Evolutionary conservation across 2,888 invertebrate species (phyloP), one percentile per base, ranked within the genome.

Genomic region (Lycophotia porphyrea): DNA sequence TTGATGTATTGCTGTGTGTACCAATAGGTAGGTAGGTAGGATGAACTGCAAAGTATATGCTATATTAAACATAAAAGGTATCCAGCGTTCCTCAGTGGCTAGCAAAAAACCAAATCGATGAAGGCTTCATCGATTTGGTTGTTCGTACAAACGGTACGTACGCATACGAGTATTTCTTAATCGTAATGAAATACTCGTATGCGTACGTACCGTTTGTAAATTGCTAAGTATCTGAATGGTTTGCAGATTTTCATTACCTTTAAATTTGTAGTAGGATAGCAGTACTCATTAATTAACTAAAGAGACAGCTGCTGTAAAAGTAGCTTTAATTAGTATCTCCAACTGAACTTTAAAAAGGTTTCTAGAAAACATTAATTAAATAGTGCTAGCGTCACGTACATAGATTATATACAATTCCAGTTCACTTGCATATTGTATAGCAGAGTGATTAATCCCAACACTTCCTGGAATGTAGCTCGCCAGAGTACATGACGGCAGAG

Each of bases 371-470:
- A 7, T 55, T 39, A 55, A 39, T 44, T 55, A 1, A 47, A 31
- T 64, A 36, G 4, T 24, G 27, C 44, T 13, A 55, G 58, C 31
- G 61, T 42, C 39, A 15, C 34, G 2, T 71, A 39, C n/a, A 36
- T n/a, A 63, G 5, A 65, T 31, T n/a, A 34, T 31, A 36, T 61
- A 60, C 68, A 68, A 65, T 71, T 47, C 66, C 18, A 76, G 31
- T 67, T 81, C 44, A 65, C 64, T 85, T 65, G 78, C 36, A 81
- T 80, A 85, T 78, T 76, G 84, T 82, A 84, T 71, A n/a, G 49
- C 44, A 9, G 58, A 84, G 67, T 84, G 79, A 86, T 86, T 87
- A 86, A 86, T 86, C 68, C 74, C 64, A 68, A 77, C 69, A 73
- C 72, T 78, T 75, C 65, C 60, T 67, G 82, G 86, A 88, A 88